These are phyloP conservation scores for Phocides pigmalion DNA, from an alignment of 1,140 invertebrate species.

Conservation along the genomic window DNA sequence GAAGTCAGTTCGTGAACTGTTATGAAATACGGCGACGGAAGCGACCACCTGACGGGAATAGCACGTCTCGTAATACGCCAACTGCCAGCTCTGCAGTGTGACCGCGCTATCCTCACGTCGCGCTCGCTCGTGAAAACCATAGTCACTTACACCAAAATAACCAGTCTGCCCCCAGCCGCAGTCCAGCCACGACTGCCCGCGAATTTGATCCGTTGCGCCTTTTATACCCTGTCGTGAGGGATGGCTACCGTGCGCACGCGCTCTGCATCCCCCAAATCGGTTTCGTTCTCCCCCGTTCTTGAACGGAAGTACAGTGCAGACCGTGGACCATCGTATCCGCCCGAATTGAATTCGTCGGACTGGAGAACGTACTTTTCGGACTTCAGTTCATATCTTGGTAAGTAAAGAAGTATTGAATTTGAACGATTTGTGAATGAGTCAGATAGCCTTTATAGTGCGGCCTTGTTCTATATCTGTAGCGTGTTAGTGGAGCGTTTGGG, in stretches of 20 bases:
- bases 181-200: conserved; percentile 72
- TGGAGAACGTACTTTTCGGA: conserved; percentile 80
- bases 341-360: conserved; percentile 60
- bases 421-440: conserved; percentile 62
- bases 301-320: conserved; percentile 78
- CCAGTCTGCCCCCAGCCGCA: conserved; percentile 71
- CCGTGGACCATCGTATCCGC: conserved; percentile 57
- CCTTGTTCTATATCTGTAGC: conserved; percentile 78
- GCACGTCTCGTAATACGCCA: conserved; percentile 61
- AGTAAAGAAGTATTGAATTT: conserved; percentile 56
- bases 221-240: conserved; percentile 68
- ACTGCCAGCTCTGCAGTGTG: conserved; percentile 69
- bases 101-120: conserved; percentile 74
- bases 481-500: conserved; percentile 72
- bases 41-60: conserved; percentile 81
- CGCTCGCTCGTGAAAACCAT: conserved; percentile 69
- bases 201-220: conserved; percentile 51
- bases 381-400: conserved; percentile 81
- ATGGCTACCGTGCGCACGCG: conserved; percentile 83
- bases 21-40: conserved; percentile 75
- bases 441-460: conserved; percentile 65
- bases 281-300: conserved; percentile 81
- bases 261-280: conserved; percentile 81
- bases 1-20: conserved; percentile 60
- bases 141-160: conserved; percentile 68